Evolutionary conservation across 2,888 invertebrate species (phyloP).

Genomic region (Galeopsomyia nigrocyanea): DNA sequence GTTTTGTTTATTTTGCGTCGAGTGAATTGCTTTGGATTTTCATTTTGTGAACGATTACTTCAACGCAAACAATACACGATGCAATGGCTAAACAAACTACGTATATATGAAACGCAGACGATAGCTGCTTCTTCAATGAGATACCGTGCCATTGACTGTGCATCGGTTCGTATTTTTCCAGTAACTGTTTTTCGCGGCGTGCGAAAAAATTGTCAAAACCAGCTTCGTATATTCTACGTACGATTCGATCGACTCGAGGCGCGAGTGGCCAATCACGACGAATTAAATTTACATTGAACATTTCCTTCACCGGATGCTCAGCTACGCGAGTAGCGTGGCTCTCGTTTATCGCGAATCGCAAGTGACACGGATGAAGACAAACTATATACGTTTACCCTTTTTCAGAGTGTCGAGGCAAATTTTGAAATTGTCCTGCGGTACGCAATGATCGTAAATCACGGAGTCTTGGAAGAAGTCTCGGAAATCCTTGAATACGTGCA

Average conservation of each 20-base stretch:
- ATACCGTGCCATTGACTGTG: too few species aligned
- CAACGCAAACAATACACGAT: too few species aligned
- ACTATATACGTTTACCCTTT: not conserved
- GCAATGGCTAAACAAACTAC: too few species aligned
- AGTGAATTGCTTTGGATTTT: too few species aligned
- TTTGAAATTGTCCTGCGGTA: not conserved
- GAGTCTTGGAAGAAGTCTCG: slow-evolving; percentile 7
- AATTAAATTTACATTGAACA: not conserved
- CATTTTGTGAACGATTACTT: too few species aligned
- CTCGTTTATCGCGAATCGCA: not conserved
- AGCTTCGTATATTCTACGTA: not conserved
- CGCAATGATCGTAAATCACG: not conserved
- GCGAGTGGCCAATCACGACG: slow-evolving; percentile 20
- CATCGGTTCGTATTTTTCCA: slow-evolving; percentile 1
- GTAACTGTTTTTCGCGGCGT: too few species aligned
- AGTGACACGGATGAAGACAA: slow-evolving; percentile 4
- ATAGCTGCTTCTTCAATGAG: too few species aligned
- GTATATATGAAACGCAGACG: too few species aligned
- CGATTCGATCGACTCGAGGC: not conserved
- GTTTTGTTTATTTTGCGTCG: too few species aligned
- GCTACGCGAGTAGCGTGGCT: not conserved
- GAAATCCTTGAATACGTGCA: not conserved
- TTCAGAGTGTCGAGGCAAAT: too few species aligned
- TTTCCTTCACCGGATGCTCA: not conserved
- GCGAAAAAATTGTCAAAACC: too few species aligned